Base-by-base conservation (phyloP, 2,888 invertebrate species). In the Salticus scenicus region DNA sequence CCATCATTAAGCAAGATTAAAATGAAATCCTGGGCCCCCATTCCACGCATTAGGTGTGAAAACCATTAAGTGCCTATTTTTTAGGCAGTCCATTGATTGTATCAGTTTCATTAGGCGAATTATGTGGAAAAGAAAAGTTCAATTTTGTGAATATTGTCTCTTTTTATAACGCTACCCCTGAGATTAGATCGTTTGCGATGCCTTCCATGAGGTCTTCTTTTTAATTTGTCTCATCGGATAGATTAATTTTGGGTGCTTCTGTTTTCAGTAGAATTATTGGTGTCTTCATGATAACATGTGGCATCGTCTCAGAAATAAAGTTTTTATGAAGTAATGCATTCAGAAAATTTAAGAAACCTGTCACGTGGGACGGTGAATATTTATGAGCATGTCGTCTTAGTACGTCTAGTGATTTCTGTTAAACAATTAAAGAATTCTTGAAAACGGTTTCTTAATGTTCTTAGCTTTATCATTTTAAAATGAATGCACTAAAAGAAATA, bases 1-100 rank as follows among this genome's bases (percentile, higher is more conserved):
- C 73, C 41, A 77, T 84, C 83, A 84, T 84, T 84, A 84, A 84
- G 73, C 51, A 66, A 73, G 83, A 84, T 84, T 84, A 84, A 84
- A 84, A 84, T 84, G 83, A 77, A 84, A 84, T 84, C 77, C 51
- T 84, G 72, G 57, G 30, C 33, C 72, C 31, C 33, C 47, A 51
- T 67, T 72, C 42, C 42, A n/a, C 69, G 37, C 77, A 73, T 77
- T 84, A 77, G 83, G 77, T 78, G 83, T 63, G 83, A 73, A 77
- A 57, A 69, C 72, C 83, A 84, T 84, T 84, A 81, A 72, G n/a
- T 24, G 20, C 37, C 30, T n/a, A 20, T 24, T 28, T 30, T 80
- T 73, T 72, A 31, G 28, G 27, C 28, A 20, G 31, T 2, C 64
- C 41, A 84, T 84, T 69, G 83, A 84, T 77, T 84, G 83, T 84